Conservation (phyloP, 2,113 vertebrate species). For the Brachionichthys hirsutus region DNA sequence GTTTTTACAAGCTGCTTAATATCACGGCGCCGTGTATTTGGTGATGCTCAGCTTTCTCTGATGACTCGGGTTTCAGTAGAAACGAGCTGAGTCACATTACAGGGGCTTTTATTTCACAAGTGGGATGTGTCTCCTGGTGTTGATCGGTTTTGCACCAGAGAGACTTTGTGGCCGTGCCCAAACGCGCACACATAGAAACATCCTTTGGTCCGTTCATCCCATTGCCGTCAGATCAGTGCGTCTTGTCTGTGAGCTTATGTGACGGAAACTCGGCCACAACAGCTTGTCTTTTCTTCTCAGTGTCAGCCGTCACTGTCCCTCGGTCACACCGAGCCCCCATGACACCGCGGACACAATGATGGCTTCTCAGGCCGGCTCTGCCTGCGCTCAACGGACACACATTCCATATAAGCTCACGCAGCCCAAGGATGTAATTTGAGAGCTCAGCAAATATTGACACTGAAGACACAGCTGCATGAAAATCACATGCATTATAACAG, state of each 20-base stretch:
- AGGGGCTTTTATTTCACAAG: constrained; percentile 29
- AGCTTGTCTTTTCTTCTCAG: constrained; percentile 70
- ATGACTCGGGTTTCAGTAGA: constrained; percentile 8
- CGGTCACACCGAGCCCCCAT: constrained; percentile 63
- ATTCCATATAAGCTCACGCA: constrained; percentile 25
- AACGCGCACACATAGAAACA: constrained; percentile 25
- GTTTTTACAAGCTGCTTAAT: constrained; percentile 16
- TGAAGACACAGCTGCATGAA: neutral
- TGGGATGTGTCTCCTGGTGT: constrained; percentile 6
- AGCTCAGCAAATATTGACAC: constrained; percentile 1
- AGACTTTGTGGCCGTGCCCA: constrained; percentile 27
- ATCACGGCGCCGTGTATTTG: neutral
- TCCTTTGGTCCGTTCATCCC: constrained; percentile 31
- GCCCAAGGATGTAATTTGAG: constrained; percentile 2
- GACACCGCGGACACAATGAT: constrained; percentile 66
- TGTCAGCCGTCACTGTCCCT: constrained; percentile 71
- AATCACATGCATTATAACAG: neutral
- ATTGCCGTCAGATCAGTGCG: constrained; percentile 58
- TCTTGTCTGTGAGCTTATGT: constrained; percentile 64
- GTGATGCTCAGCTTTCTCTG: constrained; percentile 4
- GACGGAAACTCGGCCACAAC: constrained; percentile 59
- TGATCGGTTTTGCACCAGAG: constrained; percentile 12
- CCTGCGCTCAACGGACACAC: constrained; percentile 13
- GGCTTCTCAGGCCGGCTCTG: neutral
- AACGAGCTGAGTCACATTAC: constrained; percentile 21